Evolutionary conservation across 64 coral and sea anemone species (phyloP).

Genomic region (Pocillopora damicornis): DNA sequence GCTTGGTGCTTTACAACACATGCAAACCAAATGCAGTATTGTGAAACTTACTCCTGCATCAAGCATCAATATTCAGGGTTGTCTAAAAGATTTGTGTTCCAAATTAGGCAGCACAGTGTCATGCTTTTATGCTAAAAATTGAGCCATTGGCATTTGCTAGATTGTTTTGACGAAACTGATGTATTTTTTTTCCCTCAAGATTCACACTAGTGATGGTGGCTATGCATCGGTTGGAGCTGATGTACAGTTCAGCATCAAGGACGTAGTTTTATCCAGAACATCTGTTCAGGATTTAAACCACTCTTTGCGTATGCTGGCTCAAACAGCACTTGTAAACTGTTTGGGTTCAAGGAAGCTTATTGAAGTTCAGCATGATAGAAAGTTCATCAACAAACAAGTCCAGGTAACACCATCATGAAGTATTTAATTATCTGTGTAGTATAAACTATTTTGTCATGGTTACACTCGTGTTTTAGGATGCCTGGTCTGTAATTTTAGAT

Average conservation of each 20-base stretch:
- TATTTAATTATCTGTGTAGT: background rate
- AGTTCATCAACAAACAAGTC: conserved; percentile 78
- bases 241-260: conserved; percentile 78
- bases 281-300: conserved; percentile 90
- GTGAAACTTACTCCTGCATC: too few relatives aligned
- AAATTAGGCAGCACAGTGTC: too few relatives aligned
- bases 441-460: background rate
- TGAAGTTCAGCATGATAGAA: conserved; percentile 75
- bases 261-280: conserved; percentile 77
- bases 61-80: too few relatives aligned
- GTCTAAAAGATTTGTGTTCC: too few relatives aligned
- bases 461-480: too few relatives aligned
- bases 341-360: conserved; percentile 69
- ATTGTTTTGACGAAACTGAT: background rate
- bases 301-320: conserved; percentile 77
- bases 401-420: conserved; percentile 45
- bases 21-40: too few relatives aligned
- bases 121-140: too few relatives aligned
- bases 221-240: conserved; percentile 80
- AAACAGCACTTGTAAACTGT: conserved; percentile 80
- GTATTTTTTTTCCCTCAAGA: conserved; percentile 30
- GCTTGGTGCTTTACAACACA: too few relatives aligned
- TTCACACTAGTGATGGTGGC: conserved; percentile 86
- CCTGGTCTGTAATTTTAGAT: background rate
- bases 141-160: background rate